Conservation (phyloP, 2,113 vertebrate genomes). For the Alosa alosa region DNA sequence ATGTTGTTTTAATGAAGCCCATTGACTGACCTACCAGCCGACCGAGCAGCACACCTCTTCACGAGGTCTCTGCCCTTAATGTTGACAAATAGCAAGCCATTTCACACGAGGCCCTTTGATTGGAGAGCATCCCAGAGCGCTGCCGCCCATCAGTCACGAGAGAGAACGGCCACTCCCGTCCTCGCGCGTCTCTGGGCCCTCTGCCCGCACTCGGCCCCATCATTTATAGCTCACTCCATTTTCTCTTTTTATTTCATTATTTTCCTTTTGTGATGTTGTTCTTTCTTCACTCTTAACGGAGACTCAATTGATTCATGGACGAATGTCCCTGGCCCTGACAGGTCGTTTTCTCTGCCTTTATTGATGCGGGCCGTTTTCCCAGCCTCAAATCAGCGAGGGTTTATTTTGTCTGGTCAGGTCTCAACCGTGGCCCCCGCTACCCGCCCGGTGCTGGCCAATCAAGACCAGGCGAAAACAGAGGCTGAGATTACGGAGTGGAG, state of each 20-base stretch:
- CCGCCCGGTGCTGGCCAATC: not conserved
- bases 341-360: not conserved
- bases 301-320: constrained; percentile 41
- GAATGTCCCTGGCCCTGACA: constrained; percentile 22
- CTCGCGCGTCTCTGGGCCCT: constrained; percentile 33
- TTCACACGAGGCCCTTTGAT: constrained; percentile 79
- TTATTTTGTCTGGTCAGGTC: constrained; percentile 14
- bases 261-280: constrained; percentile 22
- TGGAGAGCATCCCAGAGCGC: constrained; percentile 71
- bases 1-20: constrained; percentile 78
- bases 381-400: not conserved
- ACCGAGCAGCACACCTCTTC: not conserved
- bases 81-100: constrained; percentile 84
- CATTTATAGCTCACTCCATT: constrained; percentile 28
- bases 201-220: not conserved
- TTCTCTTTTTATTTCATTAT: constrained; percentile 30
- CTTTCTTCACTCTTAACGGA: constrained; percentile 34
- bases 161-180: constrained; percentile 67
- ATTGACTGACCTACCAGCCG: not conserved
- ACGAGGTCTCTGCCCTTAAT: constrained; percentile 70
- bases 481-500: not conserved
- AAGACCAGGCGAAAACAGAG: not conserved
- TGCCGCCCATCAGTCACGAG: constrained; percentile 74
- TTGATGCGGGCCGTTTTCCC: constrained; percentile 16
- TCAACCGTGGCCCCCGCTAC: not conserved